Evolutionary conservation across 2,888 invertebrate genomes (phyloP), one percentile per base, ranked within the genome.

Genomic region (Caenorhabditis panamensis): DNA sequence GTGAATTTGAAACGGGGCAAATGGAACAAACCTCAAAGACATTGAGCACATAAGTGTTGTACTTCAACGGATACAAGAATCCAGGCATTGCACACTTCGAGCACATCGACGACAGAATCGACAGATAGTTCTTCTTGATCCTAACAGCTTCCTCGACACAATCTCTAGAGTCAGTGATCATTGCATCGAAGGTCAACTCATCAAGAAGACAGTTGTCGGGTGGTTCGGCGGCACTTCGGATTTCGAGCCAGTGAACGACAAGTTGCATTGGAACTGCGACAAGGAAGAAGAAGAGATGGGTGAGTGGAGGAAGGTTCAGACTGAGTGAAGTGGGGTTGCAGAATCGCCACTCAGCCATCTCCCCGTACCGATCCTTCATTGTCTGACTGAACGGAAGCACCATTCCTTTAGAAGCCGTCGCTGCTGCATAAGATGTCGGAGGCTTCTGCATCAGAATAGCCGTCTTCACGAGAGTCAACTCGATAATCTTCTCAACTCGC

Each of bases 141-240:
- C 80, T n/a, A 49, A 95, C 94, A 16, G 96, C 95, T 58, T 96
- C 94, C 88, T 94, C 94, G 67, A 97, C 92, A 0, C 96, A 96
- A 89, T 97, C 96, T 81, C 96, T 95, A 83, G 96, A 93, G 92
- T 97, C 97, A 90, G 95, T 94, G 92, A 96, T 95, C 62, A 96
- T 91, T 94, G 89, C 87, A 24, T 88, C 83, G 61, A 89, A 79
- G 1, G 89, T 89, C 8, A 87, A 73, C 20, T 85, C 79, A 59
- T 90, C 90, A 22, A 82, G 76, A 11, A 82, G 61, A 13, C 47
- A 63, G 24, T 94, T 93, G 0, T 95, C 95, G 75, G 94, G 94
- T 79, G 72, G 61, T n/a, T 76, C 72, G 0, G 72, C 51, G 0
- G 44, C 49, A 1, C 73, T 58, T 31, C 85, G 68, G 49, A 83